These are phyloP conservation scores for Nematolebias whitei DNA, from an alignment of 2,113 vertebrate species.

Conservation along the genomic window DNA sequence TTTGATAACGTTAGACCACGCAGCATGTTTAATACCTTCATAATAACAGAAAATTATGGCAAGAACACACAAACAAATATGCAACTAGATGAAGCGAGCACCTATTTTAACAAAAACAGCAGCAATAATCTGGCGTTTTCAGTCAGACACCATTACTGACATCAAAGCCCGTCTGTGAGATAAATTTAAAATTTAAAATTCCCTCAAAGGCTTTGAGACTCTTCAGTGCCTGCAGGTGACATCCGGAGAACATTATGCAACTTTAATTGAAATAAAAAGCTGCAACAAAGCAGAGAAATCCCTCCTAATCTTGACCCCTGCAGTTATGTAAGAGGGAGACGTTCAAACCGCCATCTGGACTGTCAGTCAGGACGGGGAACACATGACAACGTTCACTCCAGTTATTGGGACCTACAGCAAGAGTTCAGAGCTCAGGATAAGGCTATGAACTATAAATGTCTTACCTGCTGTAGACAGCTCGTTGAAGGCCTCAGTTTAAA, in stretches of 20 bases:
- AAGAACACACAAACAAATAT: too few relatives aligned
- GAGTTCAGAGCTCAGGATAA: slow-evolving; percentile 43
- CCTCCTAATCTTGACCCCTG: neutral
- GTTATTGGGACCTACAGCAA: too few relatives aligned
- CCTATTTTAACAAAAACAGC: neutral
- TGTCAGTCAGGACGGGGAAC: too few relatives aligned
- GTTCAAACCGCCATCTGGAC: slow-evolving; percentile 31
- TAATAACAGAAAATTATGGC: too few relatives aligned
- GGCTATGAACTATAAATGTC: slow-evolving; percentile 15
- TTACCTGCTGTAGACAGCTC: slow-evolving; percentile 6
- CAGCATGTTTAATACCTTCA: too few relatives aligned
- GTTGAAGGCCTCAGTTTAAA: too few relatives aligned
- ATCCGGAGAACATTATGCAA: slow-evolving; percentile 20
- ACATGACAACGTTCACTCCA: too few relatives aligned
- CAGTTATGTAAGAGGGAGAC: slow-evolving; percentile 28
- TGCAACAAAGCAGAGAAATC: slow-evolving; percentile 33
- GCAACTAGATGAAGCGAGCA: too few relatives aligned
- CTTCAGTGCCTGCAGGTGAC: neutral
- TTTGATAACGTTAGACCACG: too few relatives aligned
- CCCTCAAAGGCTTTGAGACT: neutral
- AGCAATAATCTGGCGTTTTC: neutral
- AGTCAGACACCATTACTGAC: neutral
- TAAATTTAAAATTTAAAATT: slow-evolving; percentile 1
- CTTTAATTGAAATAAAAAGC: slow-evolving; percentile 20
- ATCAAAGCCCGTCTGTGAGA: neutral